Evolutionary conservation across 2,888 invertebrate genomes (phyloP).

Genomic region (Orchesella flavescens): DNA sequence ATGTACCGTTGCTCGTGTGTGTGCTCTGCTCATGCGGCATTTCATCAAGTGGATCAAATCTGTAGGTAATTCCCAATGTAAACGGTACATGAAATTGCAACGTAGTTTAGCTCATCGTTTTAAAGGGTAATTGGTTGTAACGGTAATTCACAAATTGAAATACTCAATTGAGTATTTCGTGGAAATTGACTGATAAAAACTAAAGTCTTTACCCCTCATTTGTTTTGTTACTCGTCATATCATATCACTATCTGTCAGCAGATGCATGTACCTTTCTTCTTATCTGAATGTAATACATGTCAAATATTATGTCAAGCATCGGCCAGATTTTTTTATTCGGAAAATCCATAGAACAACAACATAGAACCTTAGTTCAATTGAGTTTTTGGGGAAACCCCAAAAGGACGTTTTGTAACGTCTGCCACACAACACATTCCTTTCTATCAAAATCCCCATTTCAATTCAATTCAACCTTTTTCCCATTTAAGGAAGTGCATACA

Average conservation of each 20-base stretch:
- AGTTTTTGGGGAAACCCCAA: constrained; percentile 1
- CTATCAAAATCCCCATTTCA: constrained; percentile 2
- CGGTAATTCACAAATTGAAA: not conserved
- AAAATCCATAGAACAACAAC: constrained; percentile 18
- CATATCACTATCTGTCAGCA: not conserved
- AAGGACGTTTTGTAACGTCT: not conserved
- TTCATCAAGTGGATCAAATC: not conserved
- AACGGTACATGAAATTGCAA: not conserved
- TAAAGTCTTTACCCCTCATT: not conserved
- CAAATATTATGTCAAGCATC: constrained; percentile 5
- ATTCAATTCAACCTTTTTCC: constrained; percentile 13
- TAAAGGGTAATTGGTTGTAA: not conserved
- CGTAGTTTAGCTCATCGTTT: not conserved
- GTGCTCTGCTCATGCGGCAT: not conserved
- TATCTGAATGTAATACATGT: not conserved
- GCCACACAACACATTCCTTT: not conserved
- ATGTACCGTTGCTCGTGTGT: not conserved
- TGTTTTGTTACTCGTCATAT: not conserved
- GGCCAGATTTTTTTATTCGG: constrained; percentile 1
- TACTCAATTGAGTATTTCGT: not conserved
- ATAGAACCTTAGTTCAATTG: not conserved
- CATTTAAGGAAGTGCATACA: constrained; percentile 43
- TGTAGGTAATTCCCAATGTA: not conserved
- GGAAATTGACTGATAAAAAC: not conserved
- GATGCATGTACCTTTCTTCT: not conserved